Evolutionary conservation across 1,140 invertebrate genomes (phyloP), one percentile per base, ranked within the genome.

Genomic region (Drepana arcuata): DNA sequence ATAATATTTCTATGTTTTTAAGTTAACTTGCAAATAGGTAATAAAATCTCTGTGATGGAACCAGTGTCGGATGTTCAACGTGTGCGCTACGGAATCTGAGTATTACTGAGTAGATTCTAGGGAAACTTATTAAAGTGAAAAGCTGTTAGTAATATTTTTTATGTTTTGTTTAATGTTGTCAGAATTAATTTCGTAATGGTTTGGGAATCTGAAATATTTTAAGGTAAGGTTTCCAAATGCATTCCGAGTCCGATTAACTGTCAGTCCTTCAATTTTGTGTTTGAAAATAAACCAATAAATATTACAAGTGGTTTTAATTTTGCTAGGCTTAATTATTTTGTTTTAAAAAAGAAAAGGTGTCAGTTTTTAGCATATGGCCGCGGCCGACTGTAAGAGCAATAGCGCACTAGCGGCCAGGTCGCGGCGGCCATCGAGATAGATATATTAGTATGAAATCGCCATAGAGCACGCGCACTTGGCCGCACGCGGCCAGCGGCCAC

Each of bases 221-320:
- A 46, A 46, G 55, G 35, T 45, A 46, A 38, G 47, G 53, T 77
- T 70, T 62, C 65, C 57, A 42, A 69, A 62, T 57, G 54, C 56
- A 58, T 73, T 74, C 60, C 69, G 68, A 66, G 56, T 65, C 71
- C 60, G 72, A 63, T 71, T 67, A 74, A 73, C 53, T 73, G 58
- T 78, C 62, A 64, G 55, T 80, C 73, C 72, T 81, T 73, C 74
- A 74, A 74, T 69, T 80, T 81, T 80, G 77, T 79, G 77, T 81
- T 81, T 81, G 2, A 50, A 70, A 80, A 81, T 81, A 81, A 81
- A 80, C 63, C 58, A 56, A 67, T 71, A 68, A 60, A 78, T 67
- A 62, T 10, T 26, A 26, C 4, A 9, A 21, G 4, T 21, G 9
- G 18, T 21, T 21, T 21, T 21, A 21, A 4, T 21, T 9, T 5